These are phyloP conservation scores for Tonatia bakeri DNA, from an alignment of 2,113 vertebrate genomes.

Conservation along the genomic window DNA sequence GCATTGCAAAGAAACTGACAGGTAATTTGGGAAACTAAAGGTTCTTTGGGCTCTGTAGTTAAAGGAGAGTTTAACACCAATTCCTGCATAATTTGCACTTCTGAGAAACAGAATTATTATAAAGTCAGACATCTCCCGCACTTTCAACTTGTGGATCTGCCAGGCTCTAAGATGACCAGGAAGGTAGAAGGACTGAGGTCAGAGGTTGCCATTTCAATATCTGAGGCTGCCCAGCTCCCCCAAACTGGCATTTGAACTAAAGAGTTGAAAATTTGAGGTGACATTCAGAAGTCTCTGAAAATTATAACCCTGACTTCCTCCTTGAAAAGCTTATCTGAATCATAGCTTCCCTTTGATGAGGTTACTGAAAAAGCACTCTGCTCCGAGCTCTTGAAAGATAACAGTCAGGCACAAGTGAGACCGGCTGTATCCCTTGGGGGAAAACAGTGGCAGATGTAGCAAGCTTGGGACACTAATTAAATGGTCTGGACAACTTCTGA, in stretches of 20 bases:
- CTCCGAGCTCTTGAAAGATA: conserved; percentile 79
- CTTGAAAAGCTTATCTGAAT: conserved; percentile 88
- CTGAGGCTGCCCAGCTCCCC: conserved; percentile 79
- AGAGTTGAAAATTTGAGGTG: conserved; percentile 86
- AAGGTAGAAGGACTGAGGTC: conserved; percentile 70
- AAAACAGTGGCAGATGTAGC: conserved; percentile 62
- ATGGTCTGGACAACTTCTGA: conserved; percentile 48
- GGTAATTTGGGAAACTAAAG: conserved; percentile 84
- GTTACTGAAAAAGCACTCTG: conserved; percentile 83
- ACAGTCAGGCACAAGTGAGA: conserved; percentile 76
- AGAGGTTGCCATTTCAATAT: conserved; percentile 86
- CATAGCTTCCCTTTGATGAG: conserved; percentile 86
- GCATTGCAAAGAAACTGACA: conserved; percentile 80
- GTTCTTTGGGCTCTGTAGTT: conserved; percentile 81
- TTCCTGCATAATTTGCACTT: conserved; percentile 86
- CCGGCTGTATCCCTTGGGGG: conserved; percentile 66
- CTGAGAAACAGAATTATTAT: conserved; percentile 83
- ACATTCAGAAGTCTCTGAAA: conserved; percentile 89
- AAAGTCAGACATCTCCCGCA: conserved; percentile 83
- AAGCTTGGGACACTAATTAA: conserved; percentile 75
- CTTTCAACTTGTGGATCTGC: conserved; percentile 81
- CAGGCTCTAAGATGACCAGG: conserved; percentile 79
- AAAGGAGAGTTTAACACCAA: conserved; percentile 88
- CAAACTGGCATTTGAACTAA: conserved; percentile 78
- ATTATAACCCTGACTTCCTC: conserved; percentile 86